Evolutionary conservation across 2,797 vertebrate species (phyloP).

Genomic region (Cetoscarus ocellatus): DNA sequence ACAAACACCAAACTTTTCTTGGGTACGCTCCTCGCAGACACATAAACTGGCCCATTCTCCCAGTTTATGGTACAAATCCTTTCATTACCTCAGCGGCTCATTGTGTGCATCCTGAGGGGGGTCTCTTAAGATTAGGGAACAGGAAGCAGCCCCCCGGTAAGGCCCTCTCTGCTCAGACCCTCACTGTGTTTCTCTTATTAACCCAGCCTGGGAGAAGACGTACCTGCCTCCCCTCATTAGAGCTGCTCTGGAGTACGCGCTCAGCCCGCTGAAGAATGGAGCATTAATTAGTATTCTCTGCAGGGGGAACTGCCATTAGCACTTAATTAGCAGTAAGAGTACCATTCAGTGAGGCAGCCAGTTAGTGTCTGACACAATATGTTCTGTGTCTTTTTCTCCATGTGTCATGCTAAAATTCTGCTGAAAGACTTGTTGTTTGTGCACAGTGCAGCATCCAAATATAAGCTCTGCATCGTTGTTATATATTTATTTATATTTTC

Average conservation of each 20-base stretch:
- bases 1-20: constrained; percentile 47
- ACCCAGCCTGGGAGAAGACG: constrained; percentile 81
- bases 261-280: constrained; percentile 81
- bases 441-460: constrained; percentile 7
- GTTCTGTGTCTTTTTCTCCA: constrained; percentile 69
- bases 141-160: constrained; percentile 81
- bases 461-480: neutral
- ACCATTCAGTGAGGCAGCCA: constrained; percentile 78
- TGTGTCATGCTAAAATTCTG: constrained; percentile 57
- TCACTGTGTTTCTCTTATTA: constrained; percentile 83
- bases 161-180: constrained; percentile 74
- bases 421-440: constrained; percentile 66
- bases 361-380: constrained; percentile 78
- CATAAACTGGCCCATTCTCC: constrained; percentile 62
- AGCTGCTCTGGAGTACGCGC: constrained; percentile 79
- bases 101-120: constrained; percentile 75
- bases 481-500: neutral
- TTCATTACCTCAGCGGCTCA: constrained; percentile 69
- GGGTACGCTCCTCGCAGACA: constrained; percentile 30
- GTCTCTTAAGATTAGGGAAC: constrained; percentile 79
- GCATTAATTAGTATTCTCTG: constrained; percentile 88
- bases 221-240: constrained; percentile 88
- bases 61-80: constrained; percentile 65
- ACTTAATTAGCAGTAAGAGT: constrained; percentile 87
- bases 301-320: constrained; percentile 87